These are phyloP conservation scores for Coreoperca whiteheadi DNA, from an alignment of 2,113 vertebrate genomes.

Conservation along the genomic window DNA sequence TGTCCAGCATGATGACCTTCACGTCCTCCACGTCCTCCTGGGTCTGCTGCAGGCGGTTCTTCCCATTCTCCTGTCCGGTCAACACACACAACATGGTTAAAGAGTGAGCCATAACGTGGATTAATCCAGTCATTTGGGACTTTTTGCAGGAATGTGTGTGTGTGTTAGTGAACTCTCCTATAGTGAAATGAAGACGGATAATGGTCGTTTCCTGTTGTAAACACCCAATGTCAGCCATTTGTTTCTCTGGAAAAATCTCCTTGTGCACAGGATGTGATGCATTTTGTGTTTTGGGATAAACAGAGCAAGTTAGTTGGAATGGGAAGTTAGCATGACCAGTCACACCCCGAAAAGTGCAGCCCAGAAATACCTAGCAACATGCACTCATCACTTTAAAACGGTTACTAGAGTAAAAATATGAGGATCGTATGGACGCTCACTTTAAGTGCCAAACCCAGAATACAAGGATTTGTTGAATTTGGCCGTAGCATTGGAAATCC, in stretches of 20 bases:
- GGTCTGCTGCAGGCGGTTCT: conserved; percentile 75
- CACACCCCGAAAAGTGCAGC: neutral
- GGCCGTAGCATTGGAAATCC: neutral
- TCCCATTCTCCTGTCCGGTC: conserved; percentile 78
- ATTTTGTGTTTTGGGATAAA: conserved; percentile 1
- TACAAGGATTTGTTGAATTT: neutral
- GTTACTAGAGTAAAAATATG: neutral
- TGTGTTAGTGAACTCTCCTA: neutral
- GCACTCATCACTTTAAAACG: neutral
- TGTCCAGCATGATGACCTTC: conserved; percentile 84
- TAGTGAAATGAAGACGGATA: neutral
- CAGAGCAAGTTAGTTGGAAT: neutral
- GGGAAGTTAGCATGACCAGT: neutral
- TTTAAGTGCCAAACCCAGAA: neutral
- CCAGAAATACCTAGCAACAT: neutral
- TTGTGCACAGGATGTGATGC: neutral
- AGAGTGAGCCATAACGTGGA: neutral
- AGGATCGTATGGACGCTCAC: neutral
- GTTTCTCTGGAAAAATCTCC: neutral
- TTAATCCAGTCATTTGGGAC: neutral
- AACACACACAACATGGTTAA: conserved; percentile 8
- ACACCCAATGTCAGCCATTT: neutral
- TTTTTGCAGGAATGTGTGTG: neutral
- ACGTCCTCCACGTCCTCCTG: conserved; percentile 82
- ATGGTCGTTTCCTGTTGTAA: neutral